A percentile compares a stretch with the other conserved stretches of the same genome.
Evolutionary conservation across 2,888 invertebrate genomes (phyloP).

Genomic region (Sepiola atlantica): DNA sequence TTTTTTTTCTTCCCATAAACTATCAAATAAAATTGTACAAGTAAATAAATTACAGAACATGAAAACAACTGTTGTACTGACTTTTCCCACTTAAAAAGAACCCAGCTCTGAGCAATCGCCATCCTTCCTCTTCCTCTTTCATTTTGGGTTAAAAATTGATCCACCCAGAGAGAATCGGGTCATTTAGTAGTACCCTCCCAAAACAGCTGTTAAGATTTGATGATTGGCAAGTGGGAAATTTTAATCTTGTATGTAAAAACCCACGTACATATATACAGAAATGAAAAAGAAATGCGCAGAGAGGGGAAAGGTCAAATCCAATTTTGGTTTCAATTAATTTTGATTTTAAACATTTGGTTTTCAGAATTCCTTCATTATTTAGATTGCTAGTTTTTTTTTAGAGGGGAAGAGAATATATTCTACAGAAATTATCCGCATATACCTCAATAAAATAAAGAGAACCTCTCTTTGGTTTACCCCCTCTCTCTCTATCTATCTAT

Average conservation of each 20-base stretch:
- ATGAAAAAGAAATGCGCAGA: neutral
- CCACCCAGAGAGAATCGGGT: neutral
- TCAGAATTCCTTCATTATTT: neutral
- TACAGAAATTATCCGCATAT: neutral
- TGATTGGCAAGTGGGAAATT: neutral
- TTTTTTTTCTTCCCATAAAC: neutral
- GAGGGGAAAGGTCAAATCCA: neutral
- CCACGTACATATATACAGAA: neutral
- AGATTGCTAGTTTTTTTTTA: neutral
- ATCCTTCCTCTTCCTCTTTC: neutral
- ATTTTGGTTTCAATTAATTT: neutral
- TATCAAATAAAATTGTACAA: neutral
- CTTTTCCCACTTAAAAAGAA: neutral
- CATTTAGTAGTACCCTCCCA: neutral
- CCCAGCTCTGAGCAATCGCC: neutral
- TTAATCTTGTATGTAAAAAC: neutral
- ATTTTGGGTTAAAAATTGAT: neutral
- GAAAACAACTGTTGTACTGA: neutral
- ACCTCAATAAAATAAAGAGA: too few species aligned
- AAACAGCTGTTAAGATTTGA: neutral
- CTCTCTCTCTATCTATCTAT: neutral
- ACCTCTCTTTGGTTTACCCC: too few species aligned
- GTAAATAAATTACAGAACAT: neutral
- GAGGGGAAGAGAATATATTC: neutral
- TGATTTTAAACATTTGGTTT: neutral